Conservation (phyloP, 2,113 vertebrate genomes). For the Oenanthe oenanthe region DNA sequence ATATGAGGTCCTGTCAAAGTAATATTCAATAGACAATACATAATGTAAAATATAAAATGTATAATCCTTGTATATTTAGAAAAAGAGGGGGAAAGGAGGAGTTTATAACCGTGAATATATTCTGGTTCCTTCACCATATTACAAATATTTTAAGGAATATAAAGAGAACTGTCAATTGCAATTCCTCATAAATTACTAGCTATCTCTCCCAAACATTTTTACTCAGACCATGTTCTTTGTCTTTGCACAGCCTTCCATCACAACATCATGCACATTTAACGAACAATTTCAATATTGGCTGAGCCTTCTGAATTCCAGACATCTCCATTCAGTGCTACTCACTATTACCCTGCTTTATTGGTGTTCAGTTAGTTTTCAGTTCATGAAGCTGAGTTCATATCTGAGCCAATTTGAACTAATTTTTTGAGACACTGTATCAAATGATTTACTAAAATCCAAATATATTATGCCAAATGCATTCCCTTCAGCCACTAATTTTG, state of each 20-base stretch:
- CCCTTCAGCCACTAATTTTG: slow-evolving; percentile 56
- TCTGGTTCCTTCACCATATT: background rate
- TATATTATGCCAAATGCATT: slow-evolving; percentile 53
- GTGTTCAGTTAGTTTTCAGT: background rate
- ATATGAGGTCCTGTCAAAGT: background rate
- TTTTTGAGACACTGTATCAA: slow-evolving; percentile 49
- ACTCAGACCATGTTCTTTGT: background rate
- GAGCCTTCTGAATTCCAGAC: background rate
- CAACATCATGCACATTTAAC: background rate
- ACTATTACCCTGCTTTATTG: slow-evolving; percentile 14
- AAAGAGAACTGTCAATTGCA: background rate
- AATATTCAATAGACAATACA: background rate
- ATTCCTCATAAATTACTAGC: background rate
- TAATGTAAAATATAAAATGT: background rate
- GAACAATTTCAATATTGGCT: background rate
- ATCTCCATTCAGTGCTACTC: background rate
- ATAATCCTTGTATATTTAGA: background rate
- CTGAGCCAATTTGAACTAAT: slow-evolving; percentile 49
- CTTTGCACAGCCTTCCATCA: background rate
- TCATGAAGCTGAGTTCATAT: slow-evolving; percentile 1
- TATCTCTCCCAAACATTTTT: background rate
- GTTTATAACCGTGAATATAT: background rate
- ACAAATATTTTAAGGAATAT: background rate
- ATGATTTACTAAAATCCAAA: slow-evolving; percentile 62
- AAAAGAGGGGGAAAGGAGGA: fast-evolving